Evolutionary conservation across 2,113 vertebrate species (phyloP).

Genomic region (Amazona guildingii): DNA sequence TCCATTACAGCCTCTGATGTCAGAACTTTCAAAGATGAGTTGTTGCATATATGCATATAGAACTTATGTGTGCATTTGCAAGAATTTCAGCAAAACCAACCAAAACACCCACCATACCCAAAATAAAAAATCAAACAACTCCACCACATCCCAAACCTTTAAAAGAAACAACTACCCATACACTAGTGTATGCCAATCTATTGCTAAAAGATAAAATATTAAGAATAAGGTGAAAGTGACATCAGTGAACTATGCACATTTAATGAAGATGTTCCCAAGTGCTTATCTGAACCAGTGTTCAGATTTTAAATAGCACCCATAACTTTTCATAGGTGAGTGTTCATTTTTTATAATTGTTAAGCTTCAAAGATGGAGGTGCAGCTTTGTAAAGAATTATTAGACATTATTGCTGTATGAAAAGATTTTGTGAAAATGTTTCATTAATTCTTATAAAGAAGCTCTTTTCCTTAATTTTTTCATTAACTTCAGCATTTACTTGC

Average conservation of each 20-base stretch:
- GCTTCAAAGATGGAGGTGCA: neutral
- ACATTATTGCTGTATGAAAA: neutral
- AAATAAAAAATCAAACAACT: neutral
- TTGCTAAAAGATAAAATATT: neutral
- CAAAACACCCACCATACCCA: neutral
- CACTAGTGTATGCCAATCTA: neutral
- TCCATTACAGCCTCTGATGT: neutral
- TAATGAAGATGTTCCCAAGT: neutral
- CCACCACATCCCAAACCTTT: no score
- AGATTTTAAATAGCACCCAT: neutral
- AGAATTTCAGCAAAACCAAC: neutral
- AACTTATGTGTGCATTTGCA: neutral
- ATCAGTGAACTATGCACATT: neutral
- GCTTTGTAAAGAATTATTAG: neutral
- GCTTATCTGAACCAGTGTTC: neutral
- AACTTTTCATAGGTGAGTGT: neutral
- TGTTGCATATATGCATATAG: neutral
- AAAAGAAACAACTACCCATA: neutral
- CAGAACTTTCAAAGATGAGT: neutral
- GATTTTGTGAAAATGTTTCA: constrained; percentile 64
- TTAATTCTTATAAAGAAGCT: constrained; percentile 59
- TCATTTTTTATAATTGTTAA: neutral
- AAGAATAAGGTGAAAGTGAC: neutral
- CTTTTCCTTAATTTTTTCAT: constrained; percentile 60
- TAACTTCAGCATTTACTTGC: constrained; percentile 67